Percentiles rank a stretch among this genome's conserved stretches.
phyloP scores from a whole-genome alignment of 1,140 invertebrate species.

The Aphelinus certus region DNA sequence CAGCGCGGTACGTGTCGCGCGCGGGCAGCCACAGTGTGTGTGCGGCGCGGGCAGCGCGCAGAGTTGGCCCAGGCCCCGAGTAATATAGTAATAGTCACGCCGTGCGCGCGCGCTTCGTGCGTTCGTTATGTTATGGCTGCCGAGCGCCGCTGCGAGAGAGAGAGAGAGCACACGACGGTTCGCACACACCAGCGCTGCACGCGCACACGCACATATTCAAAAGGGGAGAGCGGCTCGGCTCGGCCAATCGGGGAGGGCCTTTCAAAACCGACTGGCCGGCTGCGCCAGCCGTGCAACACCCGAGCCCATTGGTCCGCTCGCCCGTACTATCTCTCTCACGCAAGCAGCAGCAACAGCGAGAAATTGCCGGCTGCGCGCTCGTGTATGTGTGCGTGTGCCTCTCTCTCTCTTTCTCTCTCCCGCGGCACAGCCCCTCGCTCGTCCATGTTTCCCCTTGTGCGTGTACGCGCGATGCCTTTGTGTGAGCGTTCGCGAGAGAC shows the following conservation, averaged over 20 bases:
- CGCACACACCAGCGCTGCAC: not conserved
- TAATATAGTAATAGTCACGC: constrained; percentile 39
- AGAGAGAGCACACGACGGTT: not conserved
- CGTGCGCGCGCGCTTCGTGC: constrained; percentile 15
- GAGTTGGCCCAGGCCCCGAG: too few relatives aligned
- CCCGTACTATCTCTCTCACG: not conserved
- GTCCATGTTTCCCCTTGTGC: not conserved
- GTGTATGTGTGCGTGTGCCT: not conserved
- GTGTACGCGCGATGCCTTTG: too few relatives aligned
- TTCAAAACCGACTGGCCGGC: constrained; percentile 23
- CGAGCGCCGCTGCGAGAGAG: constrained; percentile 4
- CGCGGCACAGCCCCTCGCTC: not conserved
- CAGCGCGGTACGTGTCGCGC: too few relatives aligned
- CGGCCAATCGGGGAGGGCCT: constrained; percentile 22
- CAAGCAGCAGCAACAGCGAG: not conserved
- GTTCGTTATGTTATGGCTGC: constrained; percentile 52
- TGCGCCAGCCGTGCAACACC: too few relatives aligned
- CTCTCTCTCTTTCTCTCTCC: not conserved
- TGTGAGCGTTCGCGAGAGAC: too few relatives aligned
- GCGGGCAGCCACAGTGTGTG: too few relatives aligned
- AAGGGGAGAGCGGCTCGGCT: not conserved
- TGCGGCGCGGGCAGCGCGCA: too few relatives aligned
- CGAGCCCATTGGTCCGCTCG: not conserved
- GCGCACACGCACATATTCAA: not conserved
- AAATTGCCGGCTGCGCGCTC: not conserved